Conservation (phyloP, 2,113 vertebrate species). For the Amphiprion percula region DNA sequence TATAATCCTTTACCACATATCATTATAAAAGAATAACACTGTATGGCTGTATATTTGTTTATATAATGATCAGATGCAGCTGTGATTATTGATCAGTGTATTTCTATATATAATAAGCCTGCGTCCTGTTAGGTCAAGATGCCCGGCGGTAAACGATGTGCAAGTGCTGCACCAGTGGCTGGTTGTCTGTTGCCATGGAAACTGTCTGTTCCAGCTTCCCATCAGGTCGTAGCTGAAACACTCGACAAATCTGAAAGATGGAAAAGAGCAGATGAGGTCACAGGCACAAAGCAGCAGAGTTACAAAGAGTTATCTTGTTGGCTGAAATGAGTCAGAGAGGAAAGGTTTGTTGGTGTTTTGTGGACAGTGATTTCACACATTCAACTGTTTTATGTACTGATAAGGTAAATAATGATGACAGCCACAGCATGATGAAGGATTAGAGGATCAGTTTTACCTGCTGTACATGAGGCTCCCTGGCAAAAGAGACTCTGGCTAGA, state of each 20-base stretch:
- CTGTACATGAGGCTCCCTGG: slow-evolving; percentile 91
- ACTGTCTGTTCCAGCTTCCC: slow-evolving; percentile 95
- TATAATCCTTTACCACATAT: not conserved
- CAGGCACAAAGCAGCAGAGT: not conserved
- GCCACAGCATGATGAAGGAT: not conserved
- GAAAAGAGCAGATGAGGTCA: slow-evolving; percentile 2
- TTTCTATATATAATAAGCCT: slow-evolving; percentile 5
- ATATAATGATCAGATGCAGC: not conserved
- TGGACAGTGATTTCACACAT: not conserved
- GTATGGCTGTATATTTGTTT: not conserved
- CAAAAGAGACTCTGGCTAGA: slow-evolving; percentile 92
- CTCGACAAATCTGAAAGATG: slow-evolving; percentile 88
- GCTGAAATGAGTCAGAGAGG: not conserved
- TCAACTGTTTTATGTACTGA: not conserved
- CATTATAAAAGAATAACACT: not conserved
- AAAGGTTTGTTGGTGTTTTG: not conserved
- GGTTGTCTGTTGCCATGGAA: slow-evolving; percentile 94
- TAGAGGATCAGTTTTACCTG: slow-evolving; percentile 83
- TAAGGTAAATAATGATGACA: not conserved
- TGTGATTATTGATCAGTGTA: not conserved
- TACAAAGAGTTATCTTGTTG: not conserved
- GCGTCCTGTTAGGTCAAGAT: slow-evolving; percentile 58
- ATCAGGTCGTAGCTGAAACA: slow-evolving; percentile 91
- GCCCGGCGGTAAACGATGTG: slow-evolving; percentile 90
- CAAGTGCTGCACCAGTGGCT: slow-evolving; percentile 92